phyloP scores from a whole-genome alignment of 2,888 invertebrate species.

The Drosophila merina region DNA sequence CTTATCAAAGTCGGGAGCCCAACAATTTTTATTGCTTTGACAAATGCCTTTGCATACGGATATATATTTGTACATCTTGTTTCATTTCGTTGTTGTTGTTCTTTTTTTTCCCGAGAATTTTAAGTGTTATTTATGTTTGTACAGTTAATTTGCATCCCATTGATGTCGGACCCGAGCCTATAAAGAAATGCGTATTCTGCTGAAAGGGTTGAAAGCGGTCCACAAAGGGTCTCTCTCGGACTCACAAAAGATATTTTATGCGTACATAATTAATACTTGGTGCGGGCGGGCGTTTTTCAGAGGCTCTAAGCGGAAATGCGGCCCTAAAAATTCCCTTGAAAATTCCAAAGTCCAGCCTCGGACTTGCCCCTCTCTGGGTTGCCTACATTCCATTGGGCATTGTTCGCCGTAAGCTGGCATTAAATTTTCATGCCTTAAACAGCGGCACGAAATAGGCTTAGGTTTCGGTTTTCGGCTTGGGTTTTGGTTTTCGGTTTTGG shows the following conservation, averaged over 20 bases:
- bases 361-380: neutral
- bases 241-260: conserved; percentile 68
- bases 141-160: conserved; percentile 77
- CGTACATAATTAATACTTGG: conserved; percentile 75
- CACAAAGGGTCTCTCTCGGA: conserved; percentile 53
- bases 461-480: conserved; percentile 43
- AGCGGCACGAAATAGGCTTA: conserved; percentile 77
- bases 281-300: conserved; percentile 40
- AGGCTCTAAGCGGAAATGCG: conserved; percentile 63
- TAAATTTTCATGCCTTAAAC: conserved; percentile 75
- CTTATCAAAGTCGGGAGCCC: conserved; percentile 63
- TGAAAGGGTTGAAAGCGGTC: conserved; percentile 28
- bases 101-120: conserved; percentile 65
- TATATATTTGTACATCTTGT: conserved; percentile 11
- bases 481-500: conserved; percentile 17
- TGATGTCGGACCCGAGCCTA: conserved; percentile 60
- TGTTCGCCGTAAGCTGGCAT: conserved; percentile 67
- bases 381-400: conserved; percentile 29
- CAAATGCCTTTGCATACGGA: conserved; percentile 49
- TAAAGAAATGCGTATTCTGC: conserved; percentile 9
- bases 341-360: conserved; percentile 2
- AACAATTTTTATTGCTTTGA: conserved; percentile 74
- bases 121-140: conserved; percentile 76
- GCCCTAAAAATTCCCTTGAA: conserved; percentile 44
- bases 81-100: neutral